A percentile compares a stretch with the other conserved stretches of the same genome.
These are phyloP conservation scores for Theonella swinhoei DNA, from an alignment of 37 sponge, comb jelly and placozoan genomes.

Conservation along the genomic window DNA sequence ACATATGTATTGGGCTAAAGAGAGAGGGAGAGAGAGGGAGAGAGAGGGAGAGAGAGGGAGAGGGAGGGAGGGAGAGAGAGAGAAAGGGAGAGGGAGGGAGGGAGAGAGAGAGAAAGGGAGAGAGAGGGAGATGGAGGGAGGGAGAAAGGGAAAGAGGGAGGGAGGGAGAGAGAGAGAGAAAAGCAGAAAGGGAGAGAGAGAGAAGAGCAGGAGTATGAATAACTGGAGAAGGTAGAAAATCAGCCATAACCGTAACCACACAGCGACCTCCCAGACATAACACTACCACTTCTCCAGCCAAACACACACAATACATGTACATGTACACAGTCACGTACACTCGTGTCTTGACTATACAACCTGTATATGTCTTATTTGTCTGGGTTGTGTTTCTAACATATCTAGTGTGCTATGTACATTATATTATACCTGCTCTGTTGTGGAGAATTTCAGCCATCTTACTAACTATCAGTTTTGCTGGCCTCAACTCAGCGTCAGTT, in stretches of 20 bases:
- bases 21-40: neutral
- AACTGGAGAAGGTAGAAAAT: neutral
- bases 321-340: too few species aligned
- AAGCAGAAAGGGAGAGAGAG: neutral
- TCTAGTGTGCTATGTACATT: neutral
- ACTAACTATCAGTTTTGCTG: neutral
- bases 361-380: too few species aligned
- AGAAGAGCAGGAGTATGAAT: neutral
- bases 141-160: neutral
- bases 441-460: neutral
- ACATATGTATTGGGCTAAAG: neutral
- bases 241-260: neutral
- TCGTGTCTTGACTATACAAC: too few species aligned
- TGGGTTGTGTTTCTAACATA: neutral
- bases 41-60: constrained; percentile 1
- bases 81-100: neutral
- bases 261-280: neutral
- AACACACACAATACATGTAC: too few species aligned
- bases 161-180: neutral
- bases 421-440: neutral
- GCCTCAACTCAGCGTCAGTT: neutral
- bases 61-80: neutral
- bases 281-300: too few species aligned
- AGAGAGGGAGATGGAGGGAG: neutral
- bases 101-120: constrained; percentile 15